Evolutionary conservation across 2,888 invertebrate species (phyloP), one percentile per base, ranked within the genome.

Genomic region (Leptothorax acervorum): DNA sequence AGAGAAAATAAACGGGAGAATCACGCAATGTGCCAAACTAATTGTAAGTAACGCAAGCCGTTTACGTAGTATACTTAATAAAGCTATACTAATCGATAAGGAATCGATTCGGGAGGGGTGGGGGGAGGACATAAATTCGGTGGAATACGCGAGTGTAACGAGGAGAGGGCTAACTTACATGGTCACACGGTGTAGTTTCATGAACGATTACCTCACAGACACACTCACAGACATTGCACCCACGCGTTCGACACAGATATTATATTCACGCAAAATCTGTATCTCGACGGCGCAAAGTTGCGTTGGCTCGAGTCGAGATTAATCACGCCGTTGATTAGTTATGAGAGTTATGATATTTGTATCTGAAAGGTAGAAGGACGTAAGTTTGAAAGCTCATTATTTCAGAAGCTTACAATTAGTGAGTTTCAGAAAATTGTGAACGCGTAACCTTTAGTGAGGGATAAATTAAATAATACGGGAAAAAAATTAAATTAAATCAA

Each of bases 1-100:
- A 51, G 23, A n/a, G 9, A 73, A 60, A 45, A 53, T 2, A 18
- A 18, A 23, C 8, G 4, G 35, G 3, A 12, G 39, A 18, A 60
- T 74, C 79, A 74, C 60, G 79, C 79, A 81, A 81, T 92, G 92
- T 92, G 92, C 92, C 92, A 92, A 92, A 89, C 87, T 90, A 90
- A 86, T 55, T n/a, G n/a, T n/a, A n/a, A n/a, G n/a, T 78, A 53
- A 55, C 90, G 89, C 86, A 88, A 86, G 81, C 83, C 76, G 86
- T 86, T 88, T 70, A 51, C 51, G 23, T 75, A 28, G n/a, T n/a
- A n/a, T 76, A 82, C 35, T 60, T 87, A 90, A 84, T 90, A 86
- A 87, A 65, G 83, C 83, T n/a, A n/a, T 86, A 74, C 18, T 85
- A 85, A 85, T 85, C 60, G 75, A 57, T 89, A 86, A 82, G 65